Conservation (phyloP, 1,140 invertebrate genomes). For the Anoplophora glabripennis region DNA sequence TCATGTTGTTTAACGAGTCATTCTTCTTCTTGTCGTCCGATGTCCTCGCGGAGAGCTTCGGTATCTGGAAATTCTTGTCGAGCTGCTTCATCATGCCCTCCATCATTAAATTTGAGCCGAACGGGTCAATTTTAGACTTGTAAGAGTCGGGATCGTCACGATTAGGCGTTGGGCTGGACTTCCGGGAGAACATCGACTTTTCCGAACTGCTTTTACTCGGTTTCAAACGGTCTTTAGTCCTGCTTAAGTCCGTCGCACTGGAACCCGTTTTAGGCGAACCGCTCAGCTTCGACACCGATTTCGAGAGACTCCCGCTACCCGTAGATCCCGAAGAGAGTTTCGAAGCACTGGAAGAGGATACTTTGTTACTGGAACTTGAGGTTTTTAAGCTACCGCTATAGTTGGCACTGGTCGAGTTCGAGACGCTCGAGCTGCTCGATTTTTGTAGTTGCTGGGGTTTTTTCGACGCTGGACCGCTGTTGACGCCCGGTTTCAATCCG, state of each 20-base stretch:
- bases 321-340: constrained; percentile 14
- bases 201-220: constrained; percentile 54
- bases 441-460: constrained; percentile 59
- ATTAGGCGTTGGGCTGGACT: constrained; percentile 61
- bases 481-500: constrained; percentile 79
- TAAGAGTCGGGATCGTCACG: constrained; percentile 61
- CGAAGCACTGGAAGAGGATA: constrained; percentile 12
- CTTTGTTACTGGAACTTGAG: constrained; percentile 18
- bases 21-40: constrained; percentile 45
- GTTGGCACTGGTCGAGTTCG: constrained; percentile 16
- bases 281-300: constrained; percentile 45
- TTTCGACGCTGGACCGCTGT: constrained; percentile 75
- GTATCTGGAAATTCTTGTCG: constrained; percentile 83
- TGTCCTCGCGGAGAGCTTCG: constrained; percentile 68
- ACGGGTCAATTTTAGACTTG: constrained; percentile 57
- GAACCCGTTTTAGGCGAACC: constrained; percentile 51
- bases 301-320: constrained; percentile 30
- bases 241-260: constrained; percentile 54
- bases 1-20: constrained; percentile 31
- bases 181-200: constrained; percentile 65
- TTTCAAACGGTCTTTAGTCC: constrained; percentile 55
- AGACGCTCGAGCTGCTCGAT: constrained; percentile 20
- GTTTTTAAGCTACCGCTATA: constrained; percentile 17
- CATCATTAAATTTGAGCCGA: constrained; percentile 55
- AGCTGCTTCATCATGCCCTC: constrained; percentile 74